Evolutionary conservation across 1,140 invertebrate species (phyloP).

Genomic region (Stegodyphus dumicola): DNA sequence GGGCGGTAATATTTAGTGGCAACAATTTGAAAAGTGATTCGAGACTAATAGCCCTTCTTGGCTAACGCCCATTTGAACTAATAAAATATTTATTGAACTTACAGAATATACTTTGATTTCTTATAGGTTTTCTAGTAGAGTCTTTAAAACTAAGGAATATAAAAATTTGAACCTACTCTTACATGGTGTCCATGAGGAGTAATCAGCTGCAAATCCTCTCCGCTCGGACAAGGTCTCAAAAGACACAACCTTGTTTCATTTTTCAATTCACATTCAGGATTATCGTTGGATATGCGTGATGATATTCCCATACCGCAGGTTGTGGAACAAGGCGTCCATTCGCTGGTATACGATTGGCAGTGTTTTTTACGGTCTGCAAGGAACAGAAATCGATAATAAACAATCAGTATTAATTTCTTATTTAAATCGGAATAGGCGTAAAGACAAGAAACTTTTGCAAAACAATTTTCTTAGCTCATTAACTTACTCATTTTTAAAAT

Average conservation of each 20-base stretch:
- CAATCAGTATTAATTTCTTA: too few species aligned
- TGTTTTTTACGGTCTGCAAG: constrained; percentile 48
- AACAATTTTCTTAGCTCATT: too few species aligned
- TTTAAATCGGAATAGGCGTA: too few species aligned
- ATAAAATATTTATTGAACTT: too few species aligned
- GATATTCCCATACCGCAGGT: constrained; percentile 76
- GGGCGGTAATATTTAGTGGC: too few species aligned
- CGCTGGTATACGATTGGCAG: constrained; percentile 67
- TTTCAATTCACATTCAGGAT: constrained; percentile 72
- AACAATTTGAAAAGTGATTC: too few species aligned
- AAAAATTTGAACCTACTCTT: constrained; percentile 48
- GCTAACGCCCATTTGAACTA: too few species aligned
- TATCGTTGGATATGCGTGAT: constrained; percentile 73
- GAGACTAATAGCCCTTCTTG: too few species aligned
- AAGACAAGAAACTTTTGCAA: too few species aligned
- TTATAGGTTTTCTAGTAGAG: too few species aligned
- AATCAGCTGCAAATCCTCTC: background rate
- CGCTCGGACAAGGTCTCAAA: constrained; percentile 68
- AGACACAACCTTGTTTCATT: constrained; percentile 76
- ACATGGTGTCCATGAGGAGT: constrained; percentile 45
- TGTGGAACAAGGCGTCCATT: constrained; percentile 75
- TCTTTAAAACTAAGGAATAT: background rate
- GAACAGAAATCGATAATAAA: background rate
- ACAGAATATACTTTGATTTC: too few species aligned
- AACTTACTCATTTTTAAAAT: too few species aligned